These are phyloP conservation scores for Taenioides sp. DNA, from an alignment of 2,797 vertebrate genomes.

Conservation along the genomic window DNA sequence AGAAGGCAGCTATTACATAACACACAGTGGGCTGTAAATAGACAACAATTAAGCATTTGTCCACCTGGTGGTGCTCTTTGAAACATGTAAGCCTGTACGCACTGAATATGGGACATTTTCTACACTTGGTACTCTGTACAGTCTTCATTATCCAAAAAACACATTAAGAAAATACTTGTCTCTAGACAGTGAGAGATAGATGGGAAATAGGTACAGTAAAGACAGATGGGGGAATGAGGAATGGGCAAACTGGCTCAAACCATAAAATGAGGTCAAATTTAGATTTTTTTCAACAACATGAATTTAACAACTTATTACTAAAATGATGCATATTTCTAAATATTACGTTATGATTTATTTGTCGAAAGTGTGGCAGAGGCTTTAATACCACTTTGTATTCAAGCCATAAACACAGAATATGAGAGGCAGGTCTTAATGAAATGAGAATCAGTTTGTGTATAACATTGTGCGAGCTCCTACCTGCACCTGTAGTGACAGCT, in stretches of 20 bases:
- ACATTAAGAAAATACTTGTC: background rate
- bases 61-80: constrained; percentile 23
- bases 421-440: background rate
- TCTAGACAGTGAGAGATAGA: background rate
- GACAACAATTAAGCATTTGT: constrained; percentile 15
- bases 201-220: background rate
- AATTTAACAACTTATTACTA: no score
- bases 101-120: background rate
- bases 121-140: background rate
- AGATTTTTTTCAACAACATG: background rate
- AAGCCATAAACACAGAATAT: background rate
- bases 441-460: background rate
- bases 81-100: background rate
- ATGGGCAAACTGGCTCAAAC: background rate
- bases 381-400: background rate
- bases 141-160: background rate
- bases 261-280: background rate
- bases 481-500: constrained; percentile 91
- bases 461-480: constrained; percentile 46
- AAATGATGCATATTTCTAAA: background rate
- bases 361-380: background rate
- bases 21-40: constrained; percentile 6
- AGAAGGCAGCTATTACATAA: constrained; percentile 13
- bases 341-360: background rate
- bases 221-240: background rate